Evolutionary conservation across 2,113 vertebrate genomes (phyloP).

Genomic region (Laterallus jamaicensis): DNA sequence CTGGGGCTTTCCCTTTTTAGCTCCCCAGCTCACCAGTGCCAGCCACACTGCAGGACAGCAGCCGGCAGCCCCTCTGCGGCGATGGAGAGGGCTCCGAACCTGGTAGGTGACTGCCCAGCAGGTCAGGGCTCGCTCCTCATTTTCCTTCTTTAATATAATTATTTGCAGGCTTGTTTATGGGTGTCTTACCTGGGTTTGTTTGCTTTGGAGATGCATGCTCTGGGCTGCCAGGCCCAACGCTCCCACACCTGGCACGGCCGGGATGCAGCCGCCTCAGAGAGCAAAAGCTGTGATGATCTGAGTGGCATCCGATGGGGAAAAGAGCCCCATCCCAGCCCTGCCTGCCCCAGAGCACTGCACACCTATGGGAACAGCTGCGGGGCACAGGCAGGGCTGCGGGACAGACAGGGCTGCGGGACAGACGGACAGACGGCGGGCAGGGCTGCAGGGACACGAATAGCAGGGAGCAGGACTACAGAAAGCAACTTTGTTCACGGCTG

Average conservation of each 20-base stretch:
- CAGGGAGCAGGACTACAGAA: slow-evolving; percentile 29
- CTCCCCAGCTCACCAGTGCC: neutral
- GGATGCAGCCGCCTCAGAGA: neutral
- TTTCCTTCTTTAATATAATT: neutral
- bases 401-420: neutral
- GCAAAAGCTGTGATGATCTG: neutral
- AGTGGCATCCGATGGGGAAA: neutral
- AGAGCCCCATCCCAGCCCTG: fast-evolving
- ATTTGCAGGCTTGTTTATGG: slow-evolving; percentile 1
- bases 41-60: neutral
- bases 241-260: neutral
- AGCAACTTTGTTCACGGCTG: slow-evolving; percentile 50
- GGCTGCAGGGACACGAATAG: slow-evolving; percentile 1
- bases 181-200: slow-evolving; percentile 19
- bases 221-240: neutral
- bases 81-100: slow-evolving; percentile 60
- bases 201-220: slow-evolving; percentile 41
- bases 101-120: slow-evolving; percentile 30
- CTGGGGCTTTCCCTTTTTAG: slow-evolving; percentile 66
- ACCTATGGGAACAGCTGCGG: neutral
- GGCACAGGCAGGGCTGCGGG: neutral
- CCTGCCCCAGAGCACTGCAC: neutral
- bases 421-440: neutral
- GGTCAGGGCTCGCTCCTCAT: neutral
- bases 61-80: neutral